Percentiles rank a stretch among this genome's conserved stretches.
These are phyloP conservation scores for Eupithecia subfuscata DNA, from an alignment of 2,888 invertebrate genomes.

Conservation along the genomic window DNA sequence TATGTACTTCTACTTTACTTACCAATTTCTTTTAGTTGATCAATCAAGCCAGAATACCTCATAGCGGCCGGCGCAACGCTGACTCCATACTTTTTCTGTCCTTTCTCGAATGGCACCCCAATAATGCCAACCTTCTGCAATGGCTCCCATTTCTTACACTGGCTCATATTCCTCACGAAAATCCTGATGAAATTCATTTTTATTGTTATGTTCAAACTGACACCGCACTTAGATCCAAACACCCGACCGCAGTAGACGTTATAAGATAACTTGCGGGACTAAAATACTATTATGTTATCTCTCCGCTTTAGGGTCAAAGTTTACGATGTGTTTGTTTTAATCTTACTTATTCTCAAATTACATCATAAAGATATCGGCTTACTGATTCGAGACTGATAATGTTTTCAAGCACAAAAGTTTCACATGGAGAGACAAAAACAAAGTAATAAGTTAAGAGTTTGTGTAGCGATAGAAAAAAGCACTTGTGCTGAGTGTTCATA, in stretches of 20 bases:
- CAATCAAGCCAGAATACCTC: slow-evolving; percentile 86
- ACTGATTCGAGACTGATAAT: slow-evolving; percentile 31
- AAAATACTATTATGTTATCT: slow-evolving; percentile 54
- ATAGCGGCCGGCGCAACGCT: slow-evolving; percentile 88
- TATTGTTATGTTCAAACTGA: slow-evolving; percentile 41
- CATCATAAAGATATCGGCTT: slow-evolving; percentile 47
- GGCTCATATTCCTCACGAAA: slow-evolving; percentile 68
- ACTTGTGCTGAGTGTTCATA: neutral
- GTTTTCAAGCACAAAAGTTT: slow-evolving; percentile 14
- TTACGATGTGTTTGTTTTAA: slow-evolving; percentile 47
- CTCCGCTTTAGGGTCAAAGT: slow-evolving; percentile 55
- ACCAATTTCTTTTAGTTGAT: slow-evolving; percentile 85
- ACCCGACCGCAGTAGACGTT: slow-evolving; percentile 46
- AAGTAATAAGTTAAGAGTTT: neutral
- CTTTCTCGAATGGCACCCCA: slow-evolving; percentile 92
- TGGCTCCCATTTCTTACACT: slow-evolving; percentile 60
- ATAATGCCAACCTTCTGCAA: slow-evolving; percentile 87
- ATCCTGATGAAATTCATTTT: slow-evolving; percentile 71
- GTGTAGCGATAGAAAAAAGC: neutral
- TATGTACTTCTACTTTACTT: slow-evolving; percentile 9
- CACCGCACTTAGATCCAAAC: slow-evolving; percentile 44
- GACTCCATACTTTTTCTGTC: slow-evolving; percentile 89
- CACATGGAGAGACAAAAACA: slow-evolving; percentile 7
- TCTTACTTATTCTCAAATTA: slow-evolving; percentile 47
- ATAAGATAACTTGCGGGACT: slow-evolving; percentile 49